These are phyloP conservation scores for Drosophila leontia DNA, from an alignment of 1,140 invertebrate genomes.

Conservation along the genomic window DNA sequence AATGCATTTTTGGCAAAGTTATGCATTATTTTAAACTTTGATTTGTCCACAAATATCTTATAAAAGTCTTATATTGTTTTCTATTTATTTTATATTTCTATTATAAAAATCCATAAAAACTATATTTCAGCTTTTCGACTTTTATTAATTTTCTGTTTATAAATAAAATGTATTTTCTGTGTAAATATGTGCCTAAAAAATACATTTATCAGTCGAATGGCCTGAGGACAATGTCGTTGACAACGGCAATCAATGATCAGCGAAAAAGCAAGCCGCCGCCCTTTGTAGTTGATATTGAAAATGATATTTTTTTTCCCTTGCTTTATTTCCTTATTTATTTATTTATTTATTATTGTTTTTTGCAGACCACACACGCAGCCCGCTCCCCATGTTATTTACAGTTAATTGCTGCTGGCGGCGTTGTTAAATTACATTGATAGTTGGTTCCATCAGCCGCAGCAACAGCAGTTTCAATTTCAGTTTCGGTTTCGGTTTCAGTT, in stretches of 20 bases:
- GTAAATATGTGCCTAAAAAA: conserved; percentile 12
- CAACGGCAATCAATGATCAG: conserved; percentile 44
- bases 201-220: conserved; percentile 67
- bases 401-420: conserved; percentile 66
- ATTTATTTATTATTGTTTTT: conserved; percentile 17
- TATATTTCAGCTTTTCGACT: accelerated
- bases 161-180: not conserved
- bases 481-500: conserved; percentile 1
- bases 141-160: not conserved
- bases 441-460: conserved; percentile 55
- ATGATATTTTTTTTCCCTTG: conserved; percentile 7
- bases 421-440: conserved; percentile 74
- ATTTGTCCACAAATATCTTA: too few relatives aligned
- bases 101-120: not conserved
- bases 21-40: too few relatives aligned
- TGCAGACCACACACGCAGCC: conserved; percentile 66
- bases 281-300: conserved; percentile 58
- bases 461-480: not conserved
- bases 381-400: conserved; percentile 71
- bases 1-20: too few relatives aligned
- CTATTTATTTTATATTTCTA: not conserved
- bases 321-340: conserved; percentile 13
- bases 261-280: conserved; percentile 31
- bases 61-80: not conserved
- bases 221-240: conserved; percentile 58